Conservation (phyloP, 2,888 invertebrate genomes). For the Synergus japonicus region DNA sequence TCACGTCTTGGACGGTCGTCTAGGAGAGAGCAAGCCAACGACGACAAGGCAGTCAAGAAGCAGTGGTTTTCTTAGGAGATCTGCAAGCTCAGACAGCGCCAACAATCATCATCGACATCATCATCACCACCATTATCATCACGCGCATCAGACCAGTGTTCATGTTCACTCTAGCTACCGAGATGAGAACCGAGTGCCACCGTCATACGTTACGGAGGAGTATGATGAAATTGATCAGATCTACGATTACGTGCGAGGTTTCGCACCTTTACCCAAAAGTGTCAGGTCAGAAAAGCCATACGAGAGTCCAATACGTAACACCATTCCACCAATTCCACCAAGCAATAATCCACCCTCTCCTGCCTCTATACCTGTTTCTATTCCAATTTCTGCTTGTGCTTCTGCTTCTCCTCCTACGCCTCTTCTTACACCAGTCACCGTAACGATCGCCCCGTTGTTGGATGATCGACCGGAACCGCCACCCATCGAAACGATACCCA, state of each 20-base stretch:
- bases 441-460: slow-evolving; percentile 80
- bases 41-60: slow-evolving; percentile 66
- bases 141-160: slow-evolving; percentile 76
- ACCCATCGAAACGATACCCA: slow-evolving; percentile 94
- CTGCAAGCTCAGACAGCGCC: slow-evolving; percentile 86
- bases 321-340: slow-evolving; percentile 8
- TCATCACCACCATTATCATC: slow-evolving; percentile 79
- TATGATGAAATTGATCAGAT: slow-evolving; percentile 98
- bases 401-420: not conserved
- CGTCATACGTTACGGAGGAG: slow-evolving; percentile 83
- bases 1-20: slow-evolving; percentile 89
- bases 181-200: slow-evolving; percentile 80
- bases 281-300: slow-evolving; percentile 82
- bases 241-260: slow-evolving; percentile 95
- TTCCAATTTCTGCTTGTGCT: not conserved
- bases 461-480: slow-evolving; percentile 90
- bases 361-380: not conserved
- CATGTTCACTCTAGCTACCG: slow-evolving; percentile 77
- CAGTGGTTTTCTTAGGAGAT: slow-evolving; percentile 81
- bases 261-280: slow-evolving; percentile 92
- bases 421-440: slow-evolving; percentile 79
- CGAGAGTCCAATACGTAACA: slow-evolving; percentile 67
- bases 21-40: slow-evolving; percentile 81
- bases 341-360: slow-evolving; percentile 1
- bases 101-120: slow-evolving; percentile 77